These are phyloP conservation scores for Pinna nobilis DNA, from an alignment of 1,140 invertebrate genomes.

Conservation along the genomic window DNA sequence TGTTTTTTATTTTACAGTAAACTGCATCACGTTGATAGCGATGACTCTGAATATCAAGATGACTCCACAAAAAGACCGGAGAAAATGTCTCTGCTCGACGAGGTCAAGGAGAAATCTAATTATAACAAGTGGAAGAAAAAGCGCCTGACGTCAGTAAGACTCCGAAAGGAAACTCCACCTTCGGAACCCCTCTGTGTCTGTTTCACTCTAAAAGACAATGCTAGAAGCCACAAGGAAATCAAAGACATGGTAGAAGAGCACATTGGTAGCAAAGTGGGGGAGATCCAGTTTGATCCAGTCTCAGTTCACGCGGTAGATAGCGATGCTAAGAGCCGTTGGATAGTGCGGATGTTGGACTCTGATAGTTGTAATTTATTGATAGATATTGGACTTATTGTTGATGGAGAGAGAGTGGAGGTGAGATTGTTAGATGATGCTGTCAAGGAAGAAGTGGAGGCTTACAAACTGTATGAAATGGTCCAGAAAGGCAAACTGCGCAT, in stretches of 20 bases:
- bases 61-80: not conserved
- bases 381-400: constrained; percentile 18
- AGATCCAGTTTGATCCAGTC: constrained; percentile 40
- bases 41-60: not conserved
- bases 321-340: constrained; percentile 36
- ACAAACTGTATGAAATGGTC: constrained; percentile 37
- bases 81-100: constrained; percentile 34
- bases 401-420: constrained; percentile 33
- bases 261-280: constrained; percentile 12
- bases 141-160: constrained; percentile 23
- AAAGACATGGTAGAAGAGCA: constrained; percentile 32
- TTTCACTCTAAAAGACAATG: constrained; percentile 38
- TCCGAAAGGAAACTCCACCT: constrained; percentile 35
- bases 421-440: constrained; percentile 23
- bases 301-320: constrained; percentile 37
- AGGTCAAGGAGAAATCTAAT: constrained; percentile 29
- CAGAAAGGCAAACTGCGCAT: constrained; percentile 30
- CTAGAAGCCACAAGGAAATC: constrained; percentile 28
- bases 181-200: constrained; percentile 34
- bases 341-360: constrained; percentile 28
- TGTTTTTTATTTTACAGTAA: too few relatives aligned
- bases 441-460: constrained; percentile 40
- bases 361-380: constrained; percentile 27
- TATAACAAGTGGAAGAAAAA: constrained; percentile 47
- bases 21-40: too few relatives aligned